Evolutionary conservation across 2,888 invertebrate species (phyloP).

Genomic region (Cyclophora punctaria): DNA sequence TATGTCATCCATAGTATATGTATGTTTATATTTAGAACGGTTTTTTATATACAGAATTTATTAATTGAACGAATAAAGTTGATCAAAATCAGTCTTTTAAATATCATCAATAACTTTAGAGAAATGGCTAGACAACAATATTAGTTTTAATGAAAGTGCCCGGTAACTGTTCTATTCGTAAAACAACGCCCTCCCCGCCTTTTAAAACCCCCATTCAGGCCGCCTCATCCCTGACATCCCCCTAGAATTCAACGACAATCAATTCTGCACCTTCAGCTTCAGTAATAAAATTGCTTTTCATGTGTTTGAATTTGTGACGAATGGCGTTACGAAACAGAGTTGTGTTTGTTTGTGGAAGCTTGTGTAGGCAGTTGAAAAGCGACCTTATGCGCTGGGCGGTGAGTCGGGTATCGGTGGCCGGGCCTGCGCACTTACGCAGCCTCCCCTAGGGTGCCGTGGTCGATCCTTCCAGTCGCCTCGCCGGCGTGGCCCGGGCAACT

Average conservation of each 20-base stretch:
- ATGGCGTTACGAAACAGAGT: conserved; percentile 32
- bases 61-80: too few relatives aligned
- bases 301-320: conserved; percentile 21
- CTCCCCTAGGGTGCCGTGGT: conserved; percentile 68
- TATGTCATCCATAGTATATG: too few relatives aligned
- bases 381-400: conserved; percentile 27
- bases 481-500: conserved; percentile 65
- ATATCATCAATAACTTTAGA: too few relatives aligned
- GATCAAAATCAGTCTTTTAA: too few relatives aligned
- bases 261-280: conserved; percentile 28
- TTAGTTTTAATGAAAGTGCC: conserved; percentile 49
- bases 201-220: conserved; percentile 46
- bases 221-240: conserved; percentile 52
- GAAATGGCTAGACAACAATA: conserved; percentile 14
- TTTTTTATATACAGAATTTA: too few relatives aligned
- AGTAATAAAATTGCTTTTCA: conserved; percentile 26
- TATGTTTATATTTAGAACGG: too few relatives aligned
- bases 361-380: conserved; percentile 24
- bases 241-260: conserved; percentile 19
- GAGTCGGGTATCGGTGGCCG: conserved; percentile 27
- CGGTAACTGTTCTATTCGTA: conserved; percentile 44
- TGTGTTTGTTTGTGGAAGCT: conserved; percentile 34
- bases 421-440: conserved; percentile 61
- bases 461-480: conserved; percentile 72
- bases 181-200: conserved; percentile 55